A percentile compares a stretch with the other conserved stretches of the same genome.
These are phyloP conservation scores for Caenorhabditis macrosperma DNA, from an alignment of 2,888 invertebrate genomes.

Conservation along the genomic window DNA sequence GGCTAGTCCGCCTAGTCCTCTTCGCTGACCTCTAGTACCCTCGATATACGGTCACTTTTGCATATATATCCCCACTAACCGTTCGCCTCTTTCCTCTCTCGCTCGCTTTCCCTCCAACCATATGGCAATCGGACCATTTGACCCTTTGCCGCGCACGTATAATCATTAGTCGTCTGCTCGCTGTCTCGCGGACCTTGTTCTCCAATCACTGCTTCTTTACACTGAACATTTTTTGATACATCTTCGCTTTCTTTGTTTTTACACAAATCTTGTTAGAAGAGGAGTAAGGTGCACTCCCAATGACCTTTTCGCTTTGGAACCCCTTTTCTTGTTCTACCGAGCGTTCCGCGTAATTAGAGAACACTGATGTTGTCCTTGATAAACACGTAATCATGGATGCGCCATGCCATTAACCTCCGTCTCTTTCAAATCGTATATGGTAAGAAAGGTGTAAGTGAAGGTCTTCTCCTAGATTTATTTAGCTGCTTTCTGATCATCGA, in stretches of 20 bases:
- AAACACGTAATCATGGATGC: slow-evolving; percentile 22
- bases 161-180: slow-evolving; percentile 54
- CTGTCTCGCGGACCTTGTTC: slow-evolving; percentile 10
- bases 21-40: slow-evolving; percentile 50
- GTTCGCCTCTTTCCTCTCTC: neutral
- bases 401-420: slow-evolving; percentile 9
- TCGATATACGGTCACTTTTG: slow-evolving; percentile 48
- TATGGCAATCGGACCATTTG: slow-evolving; percentile 49
- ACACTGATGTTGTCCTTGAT: slow-evolving; percentile 16
- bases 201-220: slow-evolving; percentile 40
- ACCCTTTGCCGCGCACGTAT: slow-evolving; percentile 52
- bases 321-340: neutral
- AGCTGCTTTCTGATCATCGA: slow-evolving; percentile 34
- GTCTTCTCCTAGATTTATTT: neutral
- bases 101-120: slow-evolving; percentile 25
- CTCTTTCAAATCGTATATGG: neutral
- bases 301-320: slow-evolving; percentile 11
- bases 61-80: slow-evolving; percentile 41
- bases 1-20: slow-evolving; percentile 22
- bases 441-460: neutral
- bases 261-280: slow-evolving; percentile 8
- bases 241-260: slow-evolving; percentile 38
- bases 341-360: slow-evolving; percentile 10
- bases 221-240: slow-evolving; percentile 23
- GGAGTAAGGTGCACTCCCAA: neutral